Conservation (phyloP, 2,797 vertebrate species). For the Gouania willdenowi region DNA sequence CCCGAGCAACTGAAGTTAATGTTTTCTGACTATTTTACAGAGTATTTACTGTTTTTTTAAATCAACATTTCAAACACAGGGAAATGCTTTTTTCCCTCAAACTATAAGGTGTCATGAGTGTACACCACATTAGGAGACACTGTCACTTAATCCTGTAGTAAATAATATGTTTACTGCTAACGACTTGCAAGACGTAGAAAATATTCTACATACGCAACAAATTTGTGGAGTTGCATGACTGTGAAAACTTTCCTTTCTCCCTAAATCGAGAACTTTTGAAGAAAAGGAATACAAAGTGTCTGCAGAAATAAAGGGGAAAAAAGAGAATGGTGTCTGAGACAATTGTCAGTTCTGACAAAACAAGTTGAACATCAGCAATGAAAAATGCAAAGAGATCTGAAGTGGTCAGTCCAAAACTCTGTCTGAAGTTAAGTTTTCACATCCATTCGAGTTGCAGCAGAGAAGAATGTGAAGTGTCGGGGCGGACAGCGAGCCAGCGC, state of each 20-base stretch:
- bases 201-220: no score
- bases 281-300: conserved; percentile 1
- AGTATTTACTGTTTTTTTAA: conserved; percentile 65
- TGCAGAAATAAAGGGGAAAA: conserved; percentile 33
- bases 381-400: conserved; percentile 28
- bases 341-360: conserved; percentile 36
- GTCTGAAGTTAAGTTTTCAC: conserved; percentile 70
- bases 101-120: no score
- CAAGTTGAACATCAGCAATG: conserved; percentile 30
- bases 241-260: no score
- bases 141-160: no score
- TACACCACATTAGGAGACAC: conserved; percentile 65
- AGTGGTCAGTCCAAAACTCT: conserved; percentile 45
- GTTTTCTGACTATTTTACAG: conserved; percentile 71
- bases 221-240: no score
- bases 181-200: no score
- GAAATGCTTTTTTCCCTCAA: no score
- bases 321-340: conserved; percentile 22
- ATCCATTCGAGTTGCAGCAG: conserved; percentile 53
- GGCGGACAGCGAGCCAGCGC: conserved; percentile 59
- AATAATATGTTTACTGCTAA: no score
- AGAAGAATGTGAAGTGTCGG: conserved; percentile 68
- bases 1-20: conserved; percentile 57
- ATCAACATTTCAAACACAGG: conserved; percentile 68
- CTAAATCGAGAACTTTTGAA: conserved; percentile 1